phyloP scores from a whole-genome alignment of 2,888 invertebrate genomes.

The Phalera bucephala region DNA sequence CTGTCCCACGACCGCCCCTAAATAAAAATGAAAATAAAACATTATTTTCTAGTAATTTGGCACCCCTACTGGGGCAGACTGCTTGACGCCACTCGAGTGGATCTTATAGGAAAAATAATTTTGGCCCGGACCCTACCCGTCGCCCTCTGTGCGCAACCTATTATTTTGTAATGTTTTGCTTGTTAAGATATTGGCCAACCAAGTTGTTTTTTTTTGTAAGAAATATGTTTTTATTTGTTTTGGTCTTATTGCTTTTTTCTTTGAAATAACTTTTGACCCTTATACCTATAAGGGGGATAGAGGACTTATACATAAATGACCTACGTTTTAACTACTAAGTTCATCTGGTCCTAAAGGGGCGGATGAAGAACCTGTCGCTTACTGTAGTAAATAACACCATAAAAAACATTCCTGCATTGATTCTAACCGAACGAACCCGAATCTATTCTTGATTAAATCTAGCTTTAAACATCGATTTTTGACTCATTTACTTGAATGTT shows the following conservation, averaged over 20 bases:
- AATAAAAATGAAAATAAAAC: conserved; percentile 79
- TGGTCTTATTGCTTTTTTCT: too few species aligned
- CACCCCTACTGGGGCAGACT: conserved; percentile 70
- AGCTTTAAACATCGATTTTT: conserved; percentile 9
- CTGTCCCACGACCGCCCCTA: conserved; percentile 80
- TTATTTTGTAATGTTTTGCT: conserved; percentile 67
- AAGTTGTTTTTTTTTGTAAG: conserved; percentile 30
- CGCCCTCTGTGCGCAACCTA: conserved; percentile 58
- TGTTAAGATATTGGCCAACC: conserved; percentile 48
- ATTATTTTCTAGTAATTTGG: conserved; percentile 80
- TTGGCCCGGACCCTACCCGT: conserved; percentile 46
- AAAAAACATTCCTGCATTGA: too few species aligned
- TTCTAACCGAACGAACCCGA: too few species aligned
- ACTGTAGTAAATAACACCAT: too few species aligned
- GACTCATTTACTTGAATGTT: too few species aligned
- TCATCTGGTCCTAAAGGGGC: too few species aligned
- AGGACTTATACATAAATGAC: too few species aligned
- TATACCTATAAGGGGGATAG: too few species aligned
- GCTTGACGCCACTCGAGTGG: conserved; percentile 75
- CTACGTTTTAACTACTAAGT: too few species aligned
- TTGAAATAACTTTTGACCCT: too few species aligned
- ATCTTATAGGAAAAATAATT: conserved; percentile 76
- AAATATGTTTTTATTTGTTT: conserved; percentile 12
- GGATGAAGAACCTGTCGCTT: too few species aligned
- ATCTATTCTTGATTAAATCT: too few species aligned